Percentiles rank a stretch among this genome's conserved stretches.
phyloP scores from a whole-genome alignment of 2,113 vertebrate species.

The Paramormyrops kingsleyae region DNA sequence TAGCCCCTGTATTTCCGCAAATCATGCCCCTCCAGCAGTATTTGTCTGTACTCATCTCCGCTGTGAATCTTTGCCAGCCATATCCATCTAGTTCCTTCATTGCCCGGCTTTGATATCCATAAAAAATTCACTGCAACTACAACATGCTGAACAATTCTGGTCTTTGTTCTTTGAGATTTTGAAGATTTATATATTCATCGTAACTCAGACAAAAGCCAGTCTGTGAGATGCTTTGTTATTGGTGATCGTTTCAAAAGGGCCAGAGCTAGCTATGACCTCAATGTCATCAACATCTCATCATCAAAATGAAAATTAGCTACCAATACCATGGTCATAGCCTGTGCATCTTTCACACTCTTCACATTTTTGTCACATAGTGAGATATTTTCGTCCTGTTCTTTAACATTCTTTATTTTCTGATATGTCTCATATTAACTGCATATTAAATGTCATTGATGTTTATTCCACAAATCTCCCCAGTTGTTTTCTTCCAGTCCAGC shows the following conservation, averaged over 20 bases:
- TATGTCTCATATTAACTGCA: background rate
- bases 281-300: background rate
- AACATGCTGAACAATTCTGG: background rate
- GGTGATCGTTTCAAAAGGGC: background rate
- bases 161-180: background rate
- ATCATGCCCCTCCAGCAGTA: too few relatives aligned
- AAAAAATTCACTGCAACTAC: background rate
- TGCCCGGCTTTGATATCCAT: background rate
- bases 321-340: too few relatives aligned
- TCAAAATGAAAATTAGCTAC: background rate
- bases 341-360: too few relatives aligned
- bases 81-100: too few relatives aligned
- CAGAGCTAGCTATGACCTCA: background rate
- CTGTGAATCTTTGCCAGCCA: too few relatives aligned
- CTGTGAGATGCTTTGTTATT: background rate
- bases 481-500: background rate
- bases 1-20: too few relatives aligned
- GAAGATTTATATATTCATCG: background rate
- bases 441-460: background rate
- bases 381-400: background rate
- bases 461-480: background rate
- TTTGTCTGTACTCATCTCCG: too few relatives aligned
- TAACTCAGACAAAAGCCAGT: background rate
- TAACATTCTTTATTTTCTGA: background rate
- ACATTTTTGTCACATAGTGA: background rate